These are phyloP conservation scores for Clunio marinus DNA, from an alignment of 2,888 invertebrate species.

Conservation along the genomic window DNA sequence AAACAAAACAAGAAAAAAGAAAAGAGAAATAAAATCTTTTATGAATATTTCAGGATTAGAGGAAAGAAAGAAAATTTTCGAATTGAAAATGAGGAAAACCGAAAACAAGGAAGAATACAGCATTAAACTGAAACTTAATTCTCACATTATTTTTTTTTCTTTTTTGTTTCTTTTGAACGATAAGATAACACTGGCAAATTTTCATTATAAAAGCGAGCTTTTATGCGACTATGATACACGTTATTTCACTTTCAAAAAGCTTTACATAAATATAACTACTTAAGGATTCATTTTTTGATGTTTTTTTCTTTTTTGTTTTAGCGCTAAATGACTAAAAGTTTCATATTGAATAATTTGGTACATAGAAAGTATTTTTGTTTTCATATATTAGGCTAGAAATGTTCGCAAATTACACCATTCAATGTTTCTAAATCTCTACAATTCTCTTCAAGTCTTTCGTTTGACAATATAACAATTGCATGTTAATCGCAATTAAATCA, in stretches of 20 bases:
- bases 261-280: slow-evolving; percentile 21
- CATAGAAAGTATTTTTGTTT: slow-evolving; percentile 6
- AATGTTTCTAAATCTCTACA: no score
- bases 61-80: not conserved
- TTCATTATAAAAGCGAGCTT: slow-evolving; percentile 5
- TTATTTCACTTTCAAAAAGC: slow-evolving; percentile 14
- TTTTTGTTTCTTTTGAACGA: not conserved
- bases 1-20: no score
- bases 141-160: not conserved
- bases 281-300: slow-evolving; percentile 18
- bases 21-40: not conserved
- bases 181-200: slow-evolving; percentile 12
- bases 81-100: no score
- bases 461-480: no score
- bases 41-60: not conserved
- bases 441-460: no score
- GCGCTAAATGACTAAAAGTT: slow-evolving; percentile 1
- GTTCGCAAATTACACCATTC: no score
- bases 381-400: no score
- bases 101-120: not conserved
- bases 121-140: not conserved
- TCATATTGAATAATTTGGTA: slow-evolving; percentile 14
- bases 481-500: no score
- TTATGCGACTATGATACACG: not conserved
- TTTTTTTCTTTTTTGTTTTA: not conserved